Evolutionary conservation across 2,888 invertebrate genomes (phyloP), one percentile per base, ranked within the genome.

Genomic region (Pristionchus arcanus): DNA sequence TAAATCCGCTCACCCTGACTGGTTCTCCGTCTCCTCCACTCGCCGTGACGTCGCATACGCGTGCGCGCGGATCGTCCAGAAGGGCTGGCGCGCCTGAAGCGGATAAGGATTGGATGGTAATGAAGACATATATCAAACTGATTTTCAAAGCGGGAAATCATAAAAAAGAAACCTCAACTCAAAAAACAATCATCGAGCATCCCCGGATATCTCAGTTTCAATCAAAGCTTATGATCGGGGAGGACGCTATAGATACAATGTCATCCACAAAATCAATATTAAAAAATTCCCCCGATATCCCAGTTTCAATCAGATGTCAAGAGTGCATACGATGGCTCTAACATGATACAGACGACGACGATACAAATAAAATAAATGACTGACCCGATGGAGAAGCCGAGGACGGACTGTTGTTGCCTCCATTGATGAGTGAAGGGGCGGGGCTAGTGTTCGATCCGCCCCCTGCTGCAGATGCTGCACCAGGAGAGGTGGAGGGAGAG

Each of bases 21-120:
- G 87, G 87, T 21, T 87, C 87, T 68, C 87, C 87, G 53, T 87
- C 87, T n/a, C 66, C 87, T 37, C 87, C 87, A 59, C 59, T 59
- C 53, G 42, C 66, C 13, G 87, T 87, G n/a, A 87, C 87, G 21
- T 87, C 87, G 28, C 68, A 87, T 11, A 87, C 49, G 25, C 87
- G 87, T 25, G 42, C 42, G 28, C 66, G 31, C 68, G 87, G 87
- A 68, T 87, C 87, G 68, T 87, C 87, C 15, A 87, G 66, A 7
- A 87, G 87, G 31, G 87, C 87, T 37, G 87, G 66, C 49, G 87
- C 87, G 19, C 87, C 87, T 87, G 28, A 2, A 87, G 55, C 59
- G 71, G 71, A 71, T 19, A 19, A 16, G 59, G 42, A 49, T 49
- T 0, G 19, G 71, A 16, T 31, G 11, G 34, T n/a, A 13, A 49